Evolutionary conservation across 2,797 vertebrate genomes (phyloP).

Genomic region (Parambassis ranga): DNA sequence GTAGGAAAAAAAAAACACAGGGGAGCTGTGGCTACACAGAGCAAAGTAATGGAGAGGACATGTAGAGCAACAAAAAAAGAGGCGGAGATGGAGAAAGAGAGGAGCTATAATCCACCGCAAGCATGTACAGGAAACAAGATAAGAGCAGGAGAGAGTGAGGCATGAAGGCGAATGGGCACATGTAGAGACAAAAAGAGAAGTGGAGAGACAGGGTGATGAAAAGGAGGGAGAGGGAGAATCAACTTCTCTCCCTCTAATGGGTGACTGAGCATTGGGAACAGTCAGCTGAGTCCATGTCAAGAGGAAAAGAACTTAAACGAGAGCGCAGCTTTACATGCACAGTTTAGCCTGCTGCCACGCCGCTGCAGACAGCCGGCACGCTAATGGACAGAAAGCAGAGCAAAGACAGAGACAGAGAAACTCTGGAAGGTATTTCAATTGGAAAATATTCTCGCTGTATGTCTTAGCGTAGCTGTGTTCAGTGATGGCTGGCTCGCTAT

Average conservation of each 20-base stretch:
- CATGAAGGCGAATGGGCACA: conserved; percentile 30
- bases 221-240: conserved; percentile 20
- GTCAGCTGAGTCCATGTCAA: conserved; percentile 69
- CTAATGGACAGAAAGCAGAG: conserved; percentile 56
- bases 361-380: conserved; percentile 4
- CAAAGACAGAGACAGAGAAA: not conserved
- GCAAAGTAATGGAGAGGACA: conserved; percentile 47
- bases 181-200: conserved; percentile 55
- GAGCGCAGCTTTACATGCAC: conserved; percentile 49
- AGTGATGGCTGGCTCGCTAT: not conserved
- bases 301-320: conserved; percentile 45
- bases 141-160: conserved; percentile 31
- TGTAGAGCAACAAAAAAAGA: conserved; percentile 27
- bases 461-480: conserved; percentile 1
- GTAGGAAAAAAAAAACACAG: not conserved
- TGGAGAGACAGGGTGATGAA: conserved; percentile 2
- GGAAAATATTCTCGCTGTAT: not conserved
- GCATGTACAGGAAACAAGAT: conserved; percentile 39
- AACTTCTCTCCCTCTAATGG: conserved; percentile 53
- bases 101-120: conserved; percentile 31
- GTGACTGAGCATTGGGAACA: conserved; percentile 71
- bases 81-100: conserved; percentile 21
- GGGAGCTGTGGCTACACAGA: conserved; percentile 27
- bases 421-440: conserved; percentile 3
- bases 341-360: conserved; percentile 29